phyloP scores from a whole-genome alignment of 2,113 vertebrate species.

The Boulengeromyrus knoepffleri region DNA sequence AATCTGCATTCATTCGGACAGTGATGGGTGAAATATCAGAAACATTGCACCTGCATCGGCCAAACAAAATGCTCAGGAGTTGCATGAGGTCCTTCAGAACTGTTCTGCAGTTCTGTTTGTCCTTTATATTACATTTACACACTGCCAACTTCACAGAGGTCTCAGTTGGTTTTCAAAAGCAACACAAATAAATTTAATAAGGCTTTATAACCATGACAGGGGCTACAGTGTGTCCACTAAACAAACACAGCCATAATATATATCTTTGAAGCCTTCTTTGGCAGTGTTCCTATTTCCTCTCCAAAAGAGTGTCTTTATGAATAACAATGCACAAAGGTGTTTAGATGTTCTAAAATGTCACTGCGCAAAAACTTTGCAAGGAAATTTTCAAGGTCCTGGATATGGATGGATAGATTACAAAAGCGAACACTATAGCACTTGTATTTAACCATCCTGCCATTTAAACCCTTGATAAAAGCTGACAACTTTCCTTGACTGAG shows the following conservation, averaged over 20 bases:
- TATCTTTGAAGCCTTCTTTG: slow-evolving; percentile 2
- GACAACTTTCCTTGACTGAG: background rate
- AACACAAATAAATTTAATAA: slow-evolving; percentile 40
- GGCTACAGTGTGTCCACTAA: slow-evolving; percentile 29
- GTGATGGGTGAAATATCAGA: background rate
- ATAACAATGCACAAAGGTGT: background rate
- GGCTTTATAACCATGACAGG: slow-evolving; percentile 39
- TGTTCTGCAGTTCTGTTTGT: background rate
- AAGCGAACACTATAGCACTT: background rate
- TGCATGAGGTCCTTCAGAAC: background rate
- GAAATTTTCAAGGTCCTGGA: background rate
- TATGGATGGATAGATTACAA: background rate
- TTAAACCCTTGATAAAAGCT: background rate
- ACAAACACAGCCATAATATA: slow-evolving; percentile 29
- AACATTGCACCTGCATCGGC: background rate
- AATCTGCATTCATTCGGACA: background rate
- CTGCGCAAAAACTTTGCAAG: background rate
- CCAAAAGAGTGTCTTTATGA: background rate
- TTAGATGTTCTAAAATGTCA: background rate
- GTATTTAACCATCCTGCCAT: background rate
- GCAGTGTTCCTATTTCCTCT: background rate
- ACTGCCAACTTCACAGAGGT: slow-evolving; percentile 16
- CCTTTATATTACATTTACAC: slow-evolving; percentile 14
- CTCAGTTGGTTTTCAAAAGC: background rate
- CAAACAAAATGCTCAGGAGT: background rate